Base-by-base conservation (phyloP, 1,140 invertebrate genomes). In the Pentalonia nigronervosa region DNA sequence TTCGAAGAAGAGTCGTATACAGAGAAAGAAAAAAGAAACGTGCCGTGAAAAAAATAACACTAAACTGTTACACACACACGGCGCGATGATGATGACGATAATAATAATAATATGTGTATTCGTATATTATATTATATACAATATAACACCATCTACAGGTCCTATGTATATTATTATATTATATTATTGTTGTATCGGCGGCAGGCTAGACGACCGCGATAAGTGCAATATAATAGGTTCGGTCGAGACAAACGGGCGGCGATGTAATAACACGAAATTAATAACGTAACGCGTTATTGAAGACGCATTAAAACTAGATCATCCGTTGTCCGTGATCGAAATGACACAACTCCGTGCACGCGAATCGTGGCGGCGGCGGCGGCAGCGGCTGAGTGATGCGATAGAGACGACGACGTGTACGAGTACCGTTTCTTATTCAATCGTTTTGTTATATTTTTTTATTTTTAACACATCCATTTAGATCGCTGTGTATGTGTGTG, bases 281-380 rank as follows among this genome's bases (percentile, higher is more conserved):
- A 90, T 67, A 90, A 90, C 89, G 89, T 90, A 90, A 90, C 56
- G 89, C 89, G 89, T 90, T 90, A 90, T 90, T 90, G 89, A 90
- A 90, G 89, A 90, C 36, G 89, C 34, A 67, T 89, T 67, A 90
- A 90, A 90, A 60, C 34, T 90, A 67, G 89, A 90, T 90, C 89
- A 36, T 90, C 89, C 50, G 88, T 53, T 50, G 50, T 56, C 86
- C 87, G 87, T 89, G 89, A 90, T 90, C 89, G 36, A 56, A 89
- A 89, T 89, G 50, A 89, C 50, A 89, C 87, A 56, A 53, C 47
- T 20, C 84, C 45, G 36, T 84, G 83, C 7, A 41, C 36, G 53
- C 50, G 1, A 17, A 6, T 34, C 87, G 87, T 87, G 45, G 21
- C 23, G 7, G 41, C 23, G 45, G 36, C 25, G 41, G 84, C 25